A percentile compares a stretch with the other conserved stretches of the same genome.
phyloP scores from a whole-genome alignment of 2,113 vertebrate genomes.

The Gavialis gangeticus region DNA sequence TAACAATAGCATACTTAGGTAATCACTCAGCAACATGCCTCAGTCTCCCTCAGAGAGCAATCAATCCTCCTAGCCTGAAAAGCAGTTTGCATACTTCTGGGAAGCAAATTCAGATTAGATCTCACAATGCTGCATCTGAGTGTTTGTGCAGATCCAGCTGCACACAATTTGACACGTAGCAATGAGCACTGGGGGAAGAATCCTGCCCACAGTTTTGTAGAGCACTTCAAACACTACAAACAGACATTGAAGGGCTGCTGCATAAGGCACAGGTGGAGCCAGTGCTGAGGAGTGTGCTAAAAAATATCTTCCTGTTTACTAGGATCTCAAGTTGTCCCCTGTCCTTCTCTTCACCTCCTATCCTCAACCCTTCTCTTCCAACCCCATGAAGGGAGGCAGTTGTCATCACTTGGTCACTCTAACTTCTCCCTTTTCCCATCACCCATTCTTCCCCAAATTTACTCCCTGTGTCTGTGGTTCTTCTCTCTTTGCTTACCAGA shows the following conservation, averaged over 20 bases:
- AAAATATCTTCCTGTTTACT: background rate
- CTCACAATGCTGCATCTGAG: background rate
- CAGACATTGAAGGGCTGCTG: too few relatives aligned
- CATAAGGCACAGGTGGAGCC: background rate
- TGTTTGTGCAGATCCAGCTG: background rate
- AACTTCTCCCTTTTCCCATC: background rate
- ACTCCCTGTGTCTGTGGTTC: too few relatives aligned
- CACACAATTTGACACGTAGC: background rate
- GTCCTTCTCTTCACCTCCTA: background rate
- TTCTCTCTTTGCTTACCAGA: background rate
- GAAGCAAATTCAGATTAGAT: background rate
- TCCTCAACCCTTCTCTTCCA: background rate
- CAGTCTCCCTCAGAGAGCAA: background rate
- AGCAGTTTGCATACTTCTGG: background rate
- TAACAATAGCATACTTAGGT: background rate
- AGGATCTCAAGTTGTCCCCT: background rate
- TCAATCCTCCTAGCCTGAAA: too few relatives aligned
- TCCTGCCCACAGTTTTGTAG: background rate
- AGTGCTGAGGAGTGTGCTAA: background rate
- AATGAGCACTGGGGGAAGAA: accelerated
- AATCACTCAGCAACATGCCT: background rate
- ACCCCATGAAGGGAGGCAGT: background rate
- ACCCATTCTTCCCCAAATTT: background rate
- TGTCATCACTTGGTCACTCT: background rate
- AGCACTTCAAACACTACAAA: background rate